These are phyloP conservation scores for Anas acuta DNA, from an alignment of 2,797 vertebrate species.

Conservation along the genomic window DNA sequence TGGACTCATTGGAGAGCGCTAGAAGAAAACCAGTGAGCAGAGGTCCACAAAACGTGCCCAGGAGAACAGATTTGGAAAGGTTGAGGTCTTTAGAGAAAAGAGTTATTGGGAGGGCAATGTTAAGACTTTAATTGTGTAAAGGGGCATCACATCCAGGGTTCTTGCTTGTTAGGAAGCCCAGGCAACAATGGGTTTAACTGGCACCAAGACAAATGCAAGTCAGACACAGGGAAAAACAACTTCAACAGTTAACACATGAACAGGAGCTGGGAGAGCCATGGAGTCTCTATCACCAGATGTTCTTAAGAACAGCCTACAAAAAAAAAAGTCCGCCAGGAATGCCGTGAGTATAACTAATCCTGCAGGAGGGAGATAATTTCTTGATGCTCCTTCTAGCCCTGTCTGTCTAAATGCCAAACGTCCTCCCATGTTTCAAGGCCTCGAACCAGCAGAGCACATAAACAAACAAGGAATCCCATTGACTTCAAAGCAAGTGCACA, in stretches of 20 bases:
- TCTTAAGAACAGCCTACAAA: neutral
- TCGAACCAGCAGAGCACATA: neutral
- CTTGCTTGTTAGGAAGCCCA: neutral
- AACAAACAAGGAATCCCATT: constrained; percentile 29
- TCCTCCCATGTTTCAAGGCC: neutral
- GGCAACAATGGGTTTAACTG: neutral
- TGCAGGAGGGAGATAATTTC: neutral
- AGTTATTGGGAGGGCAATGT: neutral
- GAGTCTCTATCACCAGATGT: constrained; percentile 6
- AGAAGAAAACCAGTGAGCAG: neutral
- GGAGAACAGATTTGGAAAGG: neutral
- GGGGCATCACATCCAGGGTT: neutral
- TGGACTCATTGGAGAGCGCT: neutral
- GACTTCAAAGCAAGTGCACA: constrained; percentile 39
- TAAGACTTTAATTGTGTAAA: neutral
- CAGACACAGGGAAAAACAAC: neutral
- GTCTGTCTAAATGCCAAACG: constrained; percentile 6
- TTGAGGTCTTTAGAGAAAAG: neutral
- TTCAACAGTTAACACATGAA: neutral
- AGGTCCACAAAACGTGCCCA: neutral
- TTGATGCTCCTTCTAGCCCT: neutral
- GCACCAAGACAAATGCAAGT: constrained; percentile 9
- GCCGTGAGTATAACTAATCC: neutral
- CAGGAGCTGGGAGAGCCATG: neutral
- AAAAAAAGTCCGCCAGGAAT: neutral